phyloP scores from a whole-genome alignment of 2,888 invertebrate genomes.

The Fragum whitleyi region DNA sequence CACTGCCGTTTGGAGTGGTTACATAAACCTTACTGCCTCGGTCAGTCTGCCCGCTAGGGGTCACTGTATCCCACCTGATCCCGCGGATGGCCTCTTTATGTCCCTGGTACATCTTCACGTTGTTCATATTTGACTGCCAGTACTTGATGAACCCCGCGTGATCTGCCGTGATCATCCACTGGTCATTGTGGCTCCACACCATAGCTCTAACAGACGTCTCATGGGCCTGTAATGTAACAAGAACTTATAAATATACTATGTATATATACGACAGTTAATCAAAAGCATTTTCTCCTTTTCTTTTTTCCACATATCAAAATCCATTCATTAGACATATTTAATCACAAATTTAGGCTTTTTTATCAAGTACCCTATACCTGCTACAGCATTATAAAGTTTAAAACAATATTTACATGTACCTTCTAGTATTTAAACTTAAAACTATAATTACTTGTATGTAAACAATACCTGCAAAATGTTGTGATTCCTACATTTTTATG shows the following conservation, averaged over 20 bases:
- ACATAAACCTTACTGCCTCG: constrained; percentile 58
- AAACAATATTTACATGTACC: too few relatives aligned
- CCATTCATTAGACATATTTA: background rate
- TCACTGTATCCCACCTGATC: constrained; percentile 90
- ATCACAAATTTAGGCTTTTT: too few relatives aligned
- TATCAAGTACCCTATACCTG: too few relatives aligned
- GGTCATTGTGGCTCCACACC: constrained; percentile 99
- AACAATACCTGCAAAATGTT: too few relatives aligned
- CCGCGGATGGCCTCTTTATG: constrained; percentile 99
- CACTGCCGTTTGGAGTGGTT: constrained; percentile 24
- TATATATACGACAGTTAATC: background rate
- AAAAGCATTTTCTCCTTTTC: background rate
- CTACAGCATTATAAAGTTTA: too few relatives aligned
- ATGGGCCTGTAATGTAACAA: constrained; percentile 92
- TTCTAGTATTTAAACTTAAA: too few relatives aligned
- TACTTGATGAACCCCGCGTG: constrained; percentile 99
- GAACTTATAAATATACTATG: background rate
- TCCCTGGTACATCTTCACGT: constrained; percentile 99
- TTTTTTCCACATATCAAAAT: background rate
- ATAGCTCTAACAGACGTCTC: constrained; percentile 99
- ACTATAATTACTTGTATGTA: too few relatives aligned
- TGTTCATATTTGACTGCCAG: constrained; percentile 99
- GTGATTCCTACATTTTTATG: too few relatives aligned
- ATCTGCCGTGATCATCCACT: constrained; percentile 99
- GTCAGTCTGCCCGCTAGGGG: constrained; percentile 43